Conservation (phyloP, 2,113 vertebrate genomes). For the Hirundichthys speculiger region DNA sequence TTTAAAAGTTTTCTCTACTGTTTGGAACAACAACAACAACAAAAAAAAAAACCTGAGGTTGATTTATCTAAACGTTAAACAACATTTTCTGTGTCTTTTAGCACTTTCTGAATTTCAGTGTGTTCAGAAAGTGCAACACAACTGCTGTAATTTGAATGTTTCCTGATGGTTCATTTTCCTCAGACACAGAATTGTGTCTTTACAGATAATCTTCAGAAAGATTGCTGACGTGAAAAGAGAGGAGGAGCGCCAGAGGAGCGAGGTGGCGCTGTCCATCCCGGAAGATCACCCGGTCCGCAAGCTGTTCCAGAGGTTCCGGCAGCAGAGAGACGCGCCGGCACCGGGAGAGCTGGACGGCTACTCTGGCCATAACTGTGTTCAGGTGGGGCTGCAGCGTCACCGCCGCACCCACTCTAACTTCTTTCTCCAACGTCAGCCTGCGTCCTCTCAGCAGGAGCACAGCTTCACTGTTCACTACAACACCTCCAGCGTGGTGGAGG, state of each 20-base stretch:
- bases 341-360: conserved; percentile 79
- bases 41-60: no score
- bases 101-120: no score
- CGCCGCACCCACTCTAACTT: conserved; percentile 78
- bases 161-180: neutral
- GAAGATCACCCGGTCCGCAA: conserved; percentile 97
- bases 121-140: no score
- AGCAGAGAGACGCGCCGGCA: conserved; percentile 90
- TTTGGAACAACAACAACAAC: no score
- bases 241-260: conserved; percentile 91
- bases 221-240: conserved; percentile 96
- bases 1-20: no score
- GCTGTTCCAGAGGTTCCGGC: conserved; percentile 97
- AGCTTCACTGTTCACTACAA: conserved; percentile 66
- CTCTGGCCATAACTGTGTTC: conserved; percentile 84
- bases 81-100: no score
- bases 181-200: conserved; percentile 10
- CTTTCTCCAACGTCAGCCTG: conserved; percentile 64
- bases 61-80: no score
- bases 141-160: no score
- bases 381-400: conserved; percentile 82
- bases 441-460: conserved; percentile 74
- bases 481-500: conserved; percentile 57
- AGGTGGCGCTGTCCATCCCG: conserved; percentile 93
- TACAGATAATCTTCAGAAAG: conserved; percentile 95